Conservation (phyloP, 2,113 vertebrate species). For the Potamarius usumacintae region DNA sequence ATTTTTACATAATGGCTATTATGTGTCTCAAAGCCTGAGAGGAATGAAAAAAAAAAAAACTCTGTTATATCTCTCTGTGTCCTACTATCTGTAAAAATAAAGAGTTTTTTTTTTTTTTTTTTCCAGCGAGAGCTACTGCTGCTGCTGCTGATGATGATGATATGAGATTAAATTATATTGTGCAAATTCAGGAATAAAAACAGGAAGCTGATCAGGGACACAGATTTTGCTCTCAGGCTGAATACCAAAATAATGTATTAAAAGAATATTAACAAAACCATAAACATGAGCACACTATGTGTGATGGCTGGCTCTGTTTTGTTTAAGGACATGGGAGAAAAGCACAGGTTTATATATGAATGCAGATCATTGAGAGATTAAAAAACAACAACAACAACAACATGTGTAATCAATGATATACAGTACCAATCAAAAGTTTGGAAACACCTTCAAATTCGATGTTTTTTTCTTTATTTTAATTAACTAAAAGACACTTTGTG, state of each 20-base stretch:
- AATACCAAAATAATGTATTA: not conserved
- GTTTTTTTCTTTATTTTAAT: no score
- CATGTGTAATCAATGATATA: not conserved
- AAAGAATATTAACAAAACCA: not conserved
- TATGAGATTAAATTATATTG: not conserved
- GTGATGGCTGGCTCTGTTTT: not conserved
- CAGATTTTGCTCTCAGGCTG: not conserved
- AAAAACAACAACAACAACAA: no score
- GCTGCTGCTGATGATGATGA: not conserved
- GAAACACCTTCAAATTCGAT: no score
- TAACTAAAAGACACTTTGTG: no score
- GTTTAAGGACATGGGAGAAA: not conserved
- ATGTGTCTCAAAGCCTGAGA: not conserved
- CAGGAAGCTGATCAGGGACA: slow-evolving; percentile 13
- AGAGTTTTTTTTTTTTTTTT: not conserved
- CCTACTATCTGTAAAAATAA: not conserved
- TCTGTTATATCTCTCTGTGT: not conserved
- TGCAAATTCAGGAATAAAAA: not conserved
- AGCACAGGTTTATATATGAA: not conserved
- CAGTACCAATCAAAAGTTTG: no score
- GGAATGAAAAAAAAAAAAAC: not conserved
- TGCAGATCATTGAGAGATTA: no score
- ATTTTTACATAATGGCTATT: slow-evolving; percentile 28
- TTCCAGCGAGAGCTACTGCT: no score
- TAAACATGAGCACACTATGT: not conserved